These are phyloP conservation scores for Seriola rivoliana DNA, from an alignment of 2,113 vertebrate species.

Conservation along the genomic window DNA sequence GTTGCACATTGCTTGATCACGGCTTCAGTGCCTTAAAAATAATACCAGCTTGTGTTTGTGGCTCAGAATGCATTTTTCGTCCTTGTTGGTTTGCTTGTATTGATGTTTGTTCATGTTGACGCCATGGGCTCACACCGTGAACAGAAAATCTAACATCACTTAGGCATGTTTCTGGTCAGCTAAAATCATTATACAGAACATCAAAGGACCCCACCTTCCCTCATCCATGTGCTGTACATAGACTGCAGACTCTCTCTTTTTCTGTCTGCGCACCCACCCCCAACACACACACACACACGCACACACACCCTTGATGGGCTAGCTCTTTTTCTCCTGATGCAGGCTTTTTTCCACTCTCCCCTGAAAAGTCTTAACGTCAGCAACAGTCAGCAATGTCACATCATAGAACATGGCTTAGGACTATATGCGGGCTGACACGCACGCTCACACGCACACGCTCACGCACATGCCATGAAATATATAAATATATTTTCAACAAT, in stretches of 20 bases:
- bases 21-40: conserved; percentile 55
- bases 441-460: conserved; percentile 44
- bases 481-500: conserved; percentile 67
- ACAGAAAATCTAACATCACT: conserved; percentile 31
- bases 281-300: conserved; percentile 41
- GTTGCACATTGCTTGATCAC: conserved; percentile 59
- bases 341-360: conserved; percentile 71
- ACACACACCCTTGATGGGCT: conserved; percentile 64
- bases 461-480: conserved; percentile 41
- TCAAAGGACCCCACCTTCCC: conserved; percentile 56
- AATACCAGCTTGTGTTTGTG: conserved; percentile 53
- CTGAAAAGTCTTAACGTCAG: conserved; percentile 82
- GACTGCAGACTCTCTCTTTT: conserved; percentile 57
- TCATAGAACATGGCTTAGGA: conserved; percentile 79
- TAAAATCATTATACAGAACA: conserved; percentile 60
- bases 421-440: conserved; percentile 71
- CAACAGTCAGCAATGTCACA: conserved; percentile 85
- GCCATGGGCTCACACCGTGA: conserved; percentile 12
- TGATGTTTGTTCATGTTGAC: conserved; percentile 56
- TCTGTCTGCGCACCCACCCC: conserved; percentile 32
- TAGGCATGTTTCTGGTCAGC: conserved; percentile 63
- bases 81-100: conserved; percentile 41
- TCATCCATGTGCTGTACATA: conserved; percentile 57
- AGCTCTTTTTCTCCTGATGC: conserved; percentile 83
- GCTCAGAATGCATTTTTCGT: conserved; percentile 42